Percentiles rank a stretch among this genome's conserved stretches.
phyloP scores from a whole-genome alignment of 2,797 vertebrate species.

The Erethizon dorsatum region DNA sequence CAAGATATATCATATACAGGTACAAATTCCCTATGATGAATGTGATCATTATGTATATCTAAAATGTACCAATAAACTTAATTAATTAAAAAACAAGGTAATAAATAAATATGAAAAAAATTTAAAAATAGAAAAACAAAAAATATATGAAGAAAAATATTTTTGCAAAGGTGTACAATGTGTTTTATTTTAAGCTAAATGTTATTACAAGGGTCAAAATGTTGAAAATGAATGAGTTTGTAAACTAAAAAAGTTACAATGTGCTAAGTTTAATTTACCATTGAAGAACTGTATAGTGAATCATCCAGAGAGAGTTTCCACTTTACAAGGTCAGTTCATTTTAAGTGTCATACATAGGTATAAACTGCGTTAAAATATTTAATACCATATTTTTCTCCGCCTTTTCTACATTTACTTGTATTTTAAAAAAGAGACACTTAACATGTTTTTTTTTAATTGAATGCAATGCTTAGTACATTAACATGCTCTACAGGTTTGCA shows the following conservation, averaged over 20 bases:
- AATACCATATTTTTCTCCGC: neutral
- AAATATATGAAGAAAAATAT: neutral
- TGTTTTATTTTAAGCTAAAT: neutral
- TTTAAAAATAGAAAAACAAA: neutral
- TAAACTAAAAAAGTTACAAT: neutral
- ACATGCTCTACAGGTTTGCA: neutral
- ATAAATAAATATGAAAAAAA: neutral
- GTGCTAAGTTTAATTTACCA: neutral
- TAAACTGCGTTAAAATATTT: neutral
- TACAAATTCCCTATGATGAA: no score
- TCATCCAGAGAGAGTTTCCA: neutral
- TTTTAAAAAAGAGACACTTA: neutral
- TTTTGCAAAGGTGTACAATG: neutral
- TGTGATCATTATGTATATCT: no score
- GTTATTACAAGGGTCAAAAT: neutral
- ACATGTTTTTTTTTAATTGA: neutral
- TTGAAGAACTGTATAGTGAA: neutral
- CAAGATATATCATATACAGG: no score
- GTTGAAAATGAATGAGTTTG: neutral
- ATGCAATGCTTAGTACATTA: no score
- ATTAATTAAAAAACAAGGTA: no score
- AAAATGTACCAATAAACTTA: no score
- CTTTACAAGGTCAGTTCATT: neutral
- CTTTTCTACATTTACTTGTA: neutral
- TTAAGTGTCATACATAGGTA: neutral